Evolutionary conservation across 2,888 invertebrate genomes (phyloP), one percentile per base, ranked within the genome.

Genomic region (Amphimallon solstitiale): DNA sequence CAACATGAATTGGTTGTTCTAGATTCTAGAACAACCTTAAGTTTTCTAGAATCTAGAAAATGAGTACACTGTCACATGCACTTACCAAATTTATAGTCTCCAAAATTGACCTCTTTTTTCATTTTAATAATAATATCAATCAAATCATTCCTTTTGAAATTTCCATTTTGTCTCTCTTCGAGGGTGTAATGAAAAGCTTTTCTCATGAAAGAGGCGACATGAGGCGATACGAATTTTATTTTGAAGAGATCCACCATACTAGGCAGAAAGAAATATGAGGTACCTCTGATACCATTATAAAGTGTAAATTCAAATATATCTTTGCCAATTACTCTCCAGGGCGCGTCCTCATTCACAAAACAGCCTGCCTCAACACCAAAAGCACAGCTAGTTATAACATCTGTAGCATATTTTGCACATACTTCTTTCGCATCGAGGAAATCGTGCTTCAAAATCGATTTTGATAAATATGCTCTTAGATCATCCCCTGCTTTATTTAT

Each of bases 81-180:
- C 21, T 70, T 72, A 56, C 66, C 64, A 63, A 70, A 69, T 21
- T 71, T 66, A 21, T 65, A 68, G 65, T 81, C 82, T 62, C 83
- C 81, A 67, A 82, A 82, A 7, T 61, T 76, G 46, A 83, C 84
- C 15, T 85, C 84, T 19, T 75, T 80, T 14, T 83, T 81, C 2
- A 86, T 72, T 1, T 85, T 81, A 81, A 87, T 84, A 82, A 87
- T 84, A 81, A 86, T 84, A 75, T 87, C 87, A 3, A 88, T 84
- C 69, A 87, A 84, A 74, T 87, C 87, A 0, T 86, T 86, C 0
- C 85, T 83, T 69, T 84, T 70, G 72, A 67, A 52, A 21, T 67
- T 63, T 4, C 43, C 65, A 7, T 63, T 45, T 38, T 74, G 61
- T n/a, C 69, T 56, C 10, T 38, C 43, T 4, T 65, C 43, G 5